Evolutionary conservation across 2,113 vertebrate genomes (phyloP).

Genomic region (Phoxinus phoxinus): DNA sequence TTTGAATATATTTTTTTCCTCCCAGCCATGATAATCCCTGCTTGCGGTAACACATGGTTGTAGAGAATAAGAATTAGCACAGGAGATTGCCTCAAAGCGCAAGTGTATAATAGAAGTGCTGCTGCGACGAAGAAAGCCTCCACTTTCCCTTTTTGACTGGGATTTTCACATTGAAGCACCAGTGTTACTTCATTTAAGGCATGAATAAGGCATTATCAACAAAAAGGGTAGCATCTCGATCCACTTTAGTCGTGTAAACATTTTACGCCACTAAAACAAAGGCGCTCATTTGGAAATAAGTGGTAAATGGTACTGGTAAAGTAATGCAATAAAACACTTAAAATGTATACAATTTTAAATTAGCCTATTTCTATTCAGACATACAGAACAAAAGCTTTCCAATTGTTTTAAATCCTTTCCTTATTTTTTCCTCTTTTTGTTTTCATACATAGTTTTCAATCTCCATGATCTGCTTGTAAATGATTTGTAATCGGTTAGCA

Average conservation of each 20-base stretch:
- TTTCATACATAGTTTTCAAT: not conserved
- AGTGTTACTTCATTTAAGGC: conserved; percentile 64
- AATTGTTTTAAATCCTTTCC: not conserved
- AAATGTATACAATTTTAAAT: conserved; percentile 26
- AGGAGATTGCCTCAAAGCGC: conserved; percentile 59
- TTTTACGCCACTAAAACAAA: conserved; percentile 65
- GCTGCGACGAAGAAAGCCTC: conserved; percentile 51
- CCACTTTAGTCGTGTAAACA: conserved; percentile 58
- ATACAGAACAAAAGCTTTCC: not conserved
- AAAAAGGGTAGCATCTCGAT: conserved; percentile 57
- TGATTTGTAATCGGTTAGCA: not conserved
- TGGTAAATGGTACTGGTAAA: conserved; percentile 51
- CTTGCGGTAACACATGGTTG: conserved; percentile 47
- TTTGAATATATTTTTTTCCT: conserved; percentile 62
- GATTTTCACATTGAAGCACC: conserved; percentile 55
- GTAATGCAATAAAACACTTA: conserved; percentile 20
- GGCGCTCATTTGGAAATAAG: conserved; percentile 56
- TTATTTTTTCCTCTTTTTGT: not conserved
- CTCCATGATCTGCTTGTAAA: not conserved
- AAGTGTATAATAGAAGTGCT: conserved; percentile 56
- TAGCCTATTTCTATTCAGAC: not conserved
- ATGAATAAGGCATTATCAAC: conserved; percentile 57
- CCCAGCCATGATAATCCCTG: conserved; percentile 63
- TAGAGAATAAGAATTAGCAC: conserved; percentile 47
- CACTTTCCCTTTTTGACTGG: conserved; percentile 47